Evolutionary conservation across 2,797 vertebrate genomes (phyloP), one percentile per base, ranked within the genome.

Genomic region (Leptodactylus fallax): DNA sequence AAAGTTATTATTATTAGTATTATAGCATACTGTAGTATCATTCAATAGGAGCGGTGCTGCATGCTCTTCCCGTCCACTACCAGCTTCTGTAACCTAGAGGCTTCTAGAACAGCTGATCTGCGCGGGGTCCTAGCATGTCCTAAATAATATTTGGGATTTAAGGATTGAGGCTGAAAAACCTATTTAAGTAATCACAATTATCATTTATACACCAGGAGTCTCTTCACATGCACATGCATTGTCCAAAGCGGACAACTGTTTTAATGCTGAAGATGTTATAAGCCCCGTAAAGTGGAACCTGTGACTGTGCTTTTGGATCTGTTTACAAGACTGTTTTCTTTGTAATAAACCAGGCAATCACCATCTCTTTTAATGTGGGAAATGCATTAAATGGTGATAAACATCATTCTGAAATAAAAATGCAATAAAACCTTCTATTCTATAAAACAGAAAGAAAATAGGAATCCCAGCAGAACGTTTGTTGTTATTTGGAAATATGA

Each of bases 401-500:
- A 77, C 74, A n/a, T 77, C 74, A 77, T 53, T 77, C 74, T 51
- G 49, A 77, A 53, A 77, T 23, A 77, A 82, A 82, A 82, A 67
- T 36, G n/a, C 63, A 17, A 65, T 74, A 61, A 85, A 78, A 63
- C 58, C 74, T 76, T 65, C 11, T 63, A 78, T 71, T 81, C 71
- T 67, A 23, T 77, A 67, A 87, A 83, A 83, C 77, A 65, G 83
- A 85, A 85, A 56, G 58, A 85, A 85, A 74, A 88, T 27, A 55
- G 51, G 23, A 72, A 69, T 88, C 83, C 87, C 67, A 53, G 27
- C 45, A 85, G 83, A 85, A 81, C 78, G 76, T 88, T 88, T 88
- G 78, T 88, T 88, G 78, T 88, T 85, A 81, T 85, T 88, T 81
- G 78, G 83, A 81, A 88, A 88, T 80, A 88, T 74, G 83, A 85